phyloP scores from a whole-genome alignment of 2,888 invertebrate genomes.

The Hyposoter didymator region DNA sequence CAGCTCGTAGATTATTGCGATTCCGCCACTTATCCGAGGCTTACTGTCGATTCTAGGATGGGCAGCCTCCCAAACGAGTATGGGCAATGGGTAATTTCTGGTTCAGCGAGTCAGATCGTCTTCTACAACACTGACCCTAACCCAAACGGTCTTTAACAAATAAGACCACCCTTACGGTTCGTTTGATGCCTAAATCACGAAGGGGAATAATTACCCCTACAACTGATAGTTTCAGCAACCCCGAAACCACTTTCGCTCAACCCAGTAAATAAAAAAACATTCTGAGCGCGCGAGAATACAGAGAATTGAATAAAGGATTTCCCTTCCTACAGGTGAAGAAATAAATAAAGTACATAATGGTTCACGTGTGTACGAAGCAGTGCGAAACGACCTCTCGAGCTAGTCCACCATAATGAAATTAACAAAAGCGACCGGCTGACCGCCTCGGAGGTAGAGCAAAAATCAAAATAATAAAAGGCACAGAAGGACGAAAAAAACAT shows the following conservation, averaged over 20 bases:
- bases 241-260: background rate
- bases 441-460: constrained; percentile 4
- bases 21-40: background rate
- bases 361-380: background rate
- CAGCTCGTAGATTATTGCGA: constrained; percentile 8
- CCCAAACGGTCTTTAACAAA: constrained; percentile 2
- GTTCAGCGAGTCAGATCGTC: background rate
- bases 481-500: background rate
- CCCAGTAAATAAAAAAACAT: constrained; percentile 50
- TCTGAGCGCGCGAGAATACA: constrained; percentile 36
- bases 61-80: background rate
- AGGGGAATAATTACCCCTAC: background rate
- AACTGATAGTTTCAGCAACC: background rate
- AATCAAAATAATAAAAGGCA: background rate
- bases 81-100: background rate
- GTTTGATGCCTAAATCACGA: constrained; percentile 7
- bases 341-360: constrained; percentile 56
- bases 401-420: constrained; percentile 54
- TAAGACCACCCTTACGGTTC: background rate
- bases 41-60: background rate
- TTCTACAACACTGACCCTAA: constrained; percentile 9
- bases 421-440: constrained; percentile 47
- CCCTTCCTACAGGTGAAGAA: constrained; percentile 42
- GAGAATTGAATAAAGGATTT: constrained; percentile 55
- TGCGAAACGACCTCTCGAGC: constrained; percentile 13